phyloP scores from a whole-genome alignment of 37 sponge, comb jelly and placozoan species.

The Cliona cf. orientalis region DNA sequence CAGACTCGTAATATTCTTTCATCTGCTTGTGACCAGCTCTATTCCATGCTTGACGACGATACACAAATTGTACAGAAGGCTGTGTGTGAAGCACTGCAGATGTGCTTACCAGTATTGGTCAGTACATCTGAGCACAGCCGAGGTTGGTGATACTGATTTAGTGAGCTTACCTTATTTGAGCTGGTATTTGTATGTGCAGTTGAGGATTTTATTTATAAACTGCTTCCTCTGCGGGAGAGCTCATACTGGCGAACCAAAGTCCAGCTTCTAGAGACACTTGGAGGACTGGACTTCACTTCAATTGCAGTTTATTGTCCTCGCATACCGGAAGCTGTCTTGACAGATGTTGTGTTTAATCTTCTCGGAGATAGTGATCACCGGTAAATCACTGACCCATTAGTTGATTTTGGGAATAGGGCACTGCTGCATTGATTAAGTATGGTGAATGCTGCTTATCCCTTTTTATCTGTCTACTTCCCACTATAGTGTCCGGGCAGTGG shows the following conservation, averaged over 20 bases:
- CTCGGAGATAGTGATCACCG: slow-evolving; percentile 58
- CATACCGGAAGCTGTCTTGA: slow-evolving; percentile 27
- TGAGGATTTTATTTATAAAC: slow-evolving; percentile 44
- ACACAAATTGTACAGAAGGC: slow-evolving; percentile 67
- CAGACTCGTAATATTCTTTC: slow-evolving; percentile 22
- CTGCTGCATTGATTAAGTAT: too few relatives aligned
- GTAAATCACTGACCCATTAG: background rate
- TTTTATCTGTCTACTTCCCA: background rate
- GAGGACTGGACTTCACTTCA: slow-evolving; percentile 34
- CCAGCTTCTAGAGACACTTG: slow-evolving; percentile 61
- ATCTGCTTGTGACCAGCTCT: slow-evolving; percentile 12
- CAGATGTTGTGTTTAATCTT: slow-evolving; percentile 32
- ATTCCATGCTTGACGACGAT: slow-evolving; percentile 20
- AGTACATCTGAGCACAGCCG: slow-evolving; percentile 15
- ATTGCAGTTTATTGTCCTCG: slow-evolving; percentile 18
- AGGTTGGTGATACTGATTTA: background rate
- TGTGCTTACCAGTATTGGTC: slow-evolving; percentile 51
- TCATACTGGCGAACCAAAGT: slow-evolving; percentile 81
- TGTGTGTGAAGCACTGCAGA: slow-evolving; percentile 64
- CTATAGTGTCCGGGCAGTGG: slow-evolving; percentile 42
- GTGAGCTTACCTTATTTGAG: background rate
- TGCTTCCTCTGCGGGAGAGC: slow-evolving; percentile 58
- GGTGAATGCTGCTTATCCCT: too few relatives aligned
- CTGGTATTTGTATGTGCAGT: slow-evolving; percentile 13
- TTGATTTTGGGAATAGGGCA: background rate